Evolutionary conservation across 1,140 invertebrate species (phyloP), one percentile per base, ranked within the genome.

Genomic region (Medauroidea extradentata): DNA sequence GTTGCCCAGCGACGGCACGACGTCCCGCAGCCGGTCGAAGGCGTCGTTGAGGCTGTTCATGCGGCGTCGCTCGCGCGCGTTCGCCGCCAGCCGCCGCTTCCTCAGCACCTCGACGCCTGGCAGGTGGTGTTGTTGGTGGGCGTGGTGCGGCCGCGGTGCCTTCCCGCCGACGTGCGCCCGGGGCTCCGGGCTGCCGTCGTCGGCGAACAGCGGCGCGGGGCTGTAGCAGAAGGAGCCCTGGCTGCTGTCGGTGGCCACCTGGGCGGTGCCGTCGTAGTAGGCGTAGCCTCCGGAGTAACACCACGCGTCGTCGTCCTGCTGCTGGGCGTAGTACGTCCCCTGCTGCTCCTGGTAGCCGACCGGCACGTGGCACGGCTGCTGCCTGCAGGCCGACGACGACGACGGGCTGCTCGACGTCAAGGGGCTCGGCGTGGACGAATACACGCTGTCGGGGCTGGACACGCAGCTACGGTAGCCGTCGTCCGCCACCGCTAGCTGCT

Each of bases 11-110:
- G 81, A 84, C 0, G 91, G 91, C 16, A 94, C 85, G n/a, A 93
- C 90, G 65, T 88, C 84, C 16, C 91, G 78, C 7, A 93, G 69
- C 64, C 83, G 78, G 69, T 93, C 89, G 70, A 92, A 93, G 0
- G 90, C 90, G 48, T 88, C 86, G 69, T 92, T 92, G 21, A 93
- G 71, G 4, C 87, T 86, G 67, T 90, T 89, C 90, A 93, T 93
- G 21, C 90, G 73, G 59, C 88, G 76, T 23, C 90, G 75, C 74
- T 93, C 90, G 1, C 86, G 74, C 0, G 89, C 89, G 72, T 93
- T 91, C 0, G 89, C 89, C 0, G 88, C 87, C 23, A 89, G 73
- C 25, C 89, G 71, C 18, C 88, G 74, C 39, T 81, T 78, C 58
- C 83, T 83, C 38, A 86, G 57, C 0, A 88, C 78, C 1, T 76